A percentile compares a stretch with the other conserved stretches of the same genome.
phyloP scores from a whole-genome alignment of 2,797 vertebrate species.

The Benthosema pterotum region DNA sequence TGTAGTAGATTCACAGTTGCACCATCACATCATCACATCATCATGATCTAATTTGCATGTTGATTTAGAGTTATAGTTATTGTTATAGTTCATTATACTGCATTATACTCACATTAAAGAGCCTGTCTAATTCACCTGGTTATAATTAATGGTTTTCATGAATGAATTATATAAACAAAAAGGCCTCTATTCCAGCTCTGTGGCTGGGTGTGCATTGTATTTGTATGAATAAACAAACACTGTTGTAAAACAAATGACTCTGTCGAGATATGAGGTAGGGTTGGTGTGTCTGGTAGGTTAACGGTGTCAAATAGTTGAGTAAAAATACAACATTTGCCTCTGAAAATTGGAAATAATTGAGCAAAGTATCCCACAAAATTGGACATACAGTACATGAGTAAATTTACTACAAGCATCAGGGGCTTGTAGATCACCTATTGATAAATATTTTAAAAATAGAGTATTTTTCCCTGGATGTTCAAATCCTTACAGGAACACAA shows the following conservation, averaged over 20 bases:
- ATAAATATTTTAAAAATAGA: no score
- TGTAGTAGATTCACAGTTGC: background rate
- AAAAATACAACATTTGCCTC: no score
- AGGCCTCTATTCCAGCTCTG: constrained; percentile 15
- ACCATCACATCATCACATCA: constrained; percentile 6
- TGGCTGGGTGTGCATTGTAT: constrained; percentile 27
- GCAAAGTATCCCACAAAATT: no score
- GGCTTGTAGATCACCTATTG: no score
- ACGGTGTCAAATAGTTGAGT: no score
- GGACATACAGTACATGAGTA: no score
- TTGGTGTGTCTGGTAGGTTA: no score
- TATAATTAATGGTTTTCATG: constrained; percentile 11
- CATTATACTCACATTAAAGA: constrained; percentile 10
- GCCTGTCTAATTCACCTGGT: constrained; percentile 10
- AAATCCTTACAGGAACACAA: no score
- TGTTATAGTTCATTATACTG: constrained; percentile 13
- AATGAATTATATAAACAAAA: constrained; percentile 14
- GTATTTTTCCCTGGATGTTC: no score
- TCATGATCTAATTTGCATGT: constrained; percentile 19
- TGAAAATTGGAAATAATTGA: no score
- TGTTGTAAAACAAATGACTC: constrained; percentile 14
- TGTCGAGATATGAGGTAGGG: background rate
- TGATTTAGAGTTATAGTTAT: constrained; percentile 24
- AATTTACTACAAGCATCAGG: no score
- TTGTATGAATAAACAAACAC: constrained; percentile 57